phyloP scores from a whole-genome alignment of 2,113 vertebrate genomes.

The Malaclemys terrapin region DNA sequence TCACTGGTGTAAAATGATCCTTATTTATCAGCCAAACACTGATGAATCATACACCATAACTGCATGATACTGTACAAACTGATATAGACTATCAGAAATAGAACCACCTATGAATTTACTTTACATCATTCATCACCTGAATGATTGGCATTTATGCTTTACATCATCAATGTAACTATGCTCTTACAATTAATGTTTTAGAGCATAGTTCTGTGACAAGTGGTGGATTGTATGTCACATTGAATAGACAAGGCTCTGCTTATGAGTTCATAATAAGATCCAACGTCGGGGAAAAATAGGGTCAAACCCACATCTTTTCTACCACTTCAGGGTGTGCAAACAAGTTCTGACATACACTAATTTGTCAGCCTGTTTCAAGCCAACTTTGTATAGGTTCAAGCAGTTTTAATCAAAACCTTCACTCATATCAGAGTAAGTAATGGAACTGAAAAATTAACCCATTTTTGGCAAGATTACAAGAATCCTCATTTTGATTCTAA shows the following conservation, averaged over 20 bases:
- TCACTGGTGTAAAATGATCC: background rate
- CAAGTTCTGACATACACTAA: background rate
- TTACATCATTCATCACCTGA: background rate
- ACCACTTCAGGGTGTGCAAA: background rate
- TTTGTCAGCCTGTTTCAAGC: background rate
- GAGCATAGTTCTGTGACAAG: background rate
- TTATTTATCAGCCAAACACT: background rate
- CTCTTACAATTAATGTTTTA: background rate
- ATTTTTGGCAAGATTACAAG: slow-evolving; percentile 16
- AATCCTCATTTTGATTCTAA: slow-evolving; percentile 35
- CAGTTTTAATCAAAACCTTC: background rate
- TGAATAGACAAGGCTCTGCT: background rate
- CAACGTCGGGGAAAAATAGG: background rate
- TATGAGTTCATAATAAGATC: background rate
- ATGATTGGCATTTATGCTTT: background rate
- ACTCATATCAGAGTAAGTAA: background rate
- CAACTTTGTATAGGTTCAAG: background rate
- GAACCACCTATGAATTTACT: background rate
- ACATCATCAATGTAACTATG: background rate
- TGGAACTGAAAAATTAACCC: slow-evolving; percentile 19
- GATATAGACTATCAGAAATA: background rate
- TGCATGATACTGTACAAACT: background rate
- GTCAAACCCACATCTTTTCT: background rate
- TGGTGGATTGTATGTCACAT: background rate
- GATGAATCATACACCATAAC: background rate